Evolutionary conservation across 2,888 invertebrate genomes (phyloP), one percentile per base, ranked within the genome.

Genomic region (Hoplodrina blanda): DNA sequence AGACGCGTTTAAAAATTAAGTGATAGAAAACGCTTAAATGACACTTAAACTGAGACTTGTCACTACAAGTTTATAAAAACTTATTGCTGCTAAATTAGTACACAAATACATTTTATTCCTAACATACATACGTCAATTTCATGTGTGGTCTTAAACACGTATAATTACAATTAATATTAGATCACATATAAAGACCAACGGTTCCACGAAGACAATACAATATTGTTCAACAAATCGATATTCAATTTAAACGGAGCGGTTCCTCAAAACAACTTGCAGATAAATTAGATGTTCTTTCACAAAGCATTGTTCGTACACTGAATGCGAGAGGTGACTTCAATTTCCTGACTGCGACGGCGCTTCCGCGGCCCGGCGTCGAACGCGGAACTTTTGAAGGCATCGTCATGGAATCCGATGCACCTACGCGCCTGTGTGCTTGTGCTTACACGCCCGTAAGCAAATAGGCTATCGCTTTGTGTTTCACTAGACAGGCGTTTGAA

Each of bases 251-350:
- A 94, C 91, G 88, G 86, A 86, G 78, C 75, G 75, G 88, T 90
- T 89, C 83, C 90, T 91, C 88, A 89, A 92, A 94, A 92, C 91
- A 91, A 93, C 89, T 91, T 85, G 86, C 89, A 94, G 94, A 95
- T 95, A 93, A 95, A 95, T 95, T 93, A 94, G 92, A 95, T 92
- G 92, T 95, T 95, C 94, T 94, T 95, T 94, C 94, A 91, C 93
- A 94, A 93, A 94, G 95, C 95, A 93, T 92, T 94, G 94, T 94
- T 94, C 90, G 88, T 89, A 87, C 87, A 87, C 83, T 89, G 91
- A 89, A 90, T 89, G 65, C 85, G 85, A 85, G 91, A 93, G 93
- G 92, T 95, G 95, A 94, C 94, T 96, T 95, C 95, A 95, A 96
- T 96, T 96, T 96, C 95, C 95, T 95, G 94, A 86, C 80, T 87